These are phyloP conservation scores for Popillia japonica DNA, from an alignment of 1,140 invertebrate genomes.

Conservation along the genomic window DNA sequence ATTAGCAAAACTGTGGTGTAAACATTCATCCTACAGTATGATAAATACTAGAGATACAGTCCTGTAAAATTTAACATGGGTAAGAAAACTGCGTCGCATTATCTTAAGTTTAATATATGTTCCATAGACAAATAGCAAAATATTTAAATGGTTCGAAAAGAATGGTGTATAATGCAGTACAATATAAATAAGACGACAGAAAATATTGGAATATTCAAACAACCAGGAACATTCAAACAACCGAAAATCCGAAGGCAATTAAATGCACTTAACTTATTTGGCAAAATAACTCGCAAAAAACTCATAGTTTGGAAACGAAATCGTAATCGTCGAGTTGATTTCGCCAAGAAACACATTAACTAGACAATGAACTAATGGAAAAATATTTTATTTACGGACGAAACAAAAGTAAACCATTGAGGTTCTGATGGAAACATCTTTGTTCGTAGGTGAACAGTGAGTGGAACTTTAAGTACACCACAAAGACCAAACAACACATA, in stretches of 20 bases:
- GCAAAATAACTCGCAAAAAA: neutral
- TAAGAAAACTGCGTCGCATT: too few species aligned
- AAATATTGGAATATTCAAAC: neutral
- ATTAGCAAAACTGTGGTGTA: too few species aligned
- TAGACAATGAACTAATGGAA: neutral
- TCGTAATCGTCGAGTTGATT: neutral
- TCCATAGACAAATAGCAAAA: neutral
- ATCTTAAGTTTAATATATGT: neutral
- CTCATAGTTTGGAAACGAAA: neutral
- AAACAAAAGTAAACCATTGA: neutral
- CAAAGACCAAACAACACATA: neutral
- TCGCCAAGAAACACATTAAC: neutral
- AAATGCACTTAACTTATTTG: neutral
- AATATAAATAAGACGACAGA: neutral
- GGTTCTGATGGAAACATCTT: neutral
- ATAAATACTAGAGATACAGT: too few species aligned
- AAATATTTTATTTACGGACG: neutral
- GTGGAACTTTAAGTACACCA: neutral
- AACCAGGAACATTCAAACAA: too few species aligned
- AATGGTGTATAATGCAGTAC: neutral
- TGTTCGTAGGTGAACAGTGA: neutral
- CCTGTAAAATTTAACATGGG: too few species aligned
- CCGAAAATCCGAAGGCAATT: too few species aligned
- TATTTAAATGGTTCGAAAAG: neutral
- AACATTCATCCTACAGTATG: too few species aligned